Conservation (phyloP, 1,140 invertebrate species). For the Drosophila mauritiana region DNA sequence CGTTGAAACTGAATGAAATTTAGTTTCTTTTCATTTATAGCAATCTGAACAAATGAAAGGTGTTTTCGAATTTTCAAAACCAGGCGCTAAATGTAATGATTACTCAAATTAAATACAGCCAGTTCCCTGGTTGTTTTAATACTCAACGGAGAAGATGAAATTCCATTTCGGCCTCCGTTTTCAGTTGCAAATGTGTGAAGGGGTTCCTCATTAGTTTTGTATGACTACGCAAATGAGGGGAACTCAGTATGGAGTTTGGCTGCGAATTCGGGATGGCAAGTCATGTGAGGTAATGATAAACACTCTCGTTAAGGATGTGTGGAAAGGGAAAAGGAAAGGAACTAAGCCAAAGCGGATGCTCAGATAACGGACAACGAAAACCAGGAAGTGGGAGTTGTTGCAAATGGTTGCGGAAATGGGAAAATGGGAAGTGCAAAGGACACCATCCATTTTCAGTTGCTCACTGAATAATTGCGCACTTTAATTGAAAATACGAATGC, state of each 20-base stretch:
- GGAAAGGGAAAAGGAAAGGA: conserved; percentile 29
- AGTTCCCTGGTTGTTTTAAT: conserved; percentile 1
- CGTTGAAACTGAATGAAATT: too few species aligned
- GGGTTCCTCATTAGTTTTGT: conserved; percentile 48
- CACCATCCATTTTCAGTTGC: neutral
- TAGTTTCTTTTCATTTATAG: too few species aligned
- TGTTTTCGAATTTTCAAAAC: too few species aligned
- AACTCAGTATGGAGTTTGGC: neutral
- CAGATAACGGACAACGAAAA: conserved; percentile 22
- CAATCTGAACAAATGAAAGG: too few species aligned
- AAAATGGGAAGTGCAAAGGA: conserved; percentile 18
- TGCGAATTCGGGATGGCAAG: conserved; percentile 28
- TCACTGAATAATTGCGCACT: conserved; percentile 4
- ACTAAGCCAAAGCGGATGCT: conserved; percentile 35
- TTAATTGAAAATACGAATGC: conserved; percentile 29
- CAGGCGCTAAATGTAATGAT: too few species aligned
- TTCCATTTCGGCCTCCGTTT: conserved; percentile 23
- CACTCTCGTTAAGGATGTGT: conserved; percentile 17
- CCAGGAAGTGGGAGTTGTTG: conserved; percentile 12
- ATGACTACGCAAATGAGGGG: conserved; percentile 52
- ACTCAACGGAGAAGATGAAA: neutral
- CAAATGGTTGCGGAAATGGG: neutral
- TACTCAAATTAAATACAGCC: conserved; percentile 31
- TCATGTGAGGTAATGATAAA: conserved; percentile 61
- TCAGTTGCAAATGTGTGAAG: conserved; percentile 30